Evolutionary conservation across 2,113 vertebrate genomes (phyloP).

Genomic region (Apeltes quadracus): DNA sequence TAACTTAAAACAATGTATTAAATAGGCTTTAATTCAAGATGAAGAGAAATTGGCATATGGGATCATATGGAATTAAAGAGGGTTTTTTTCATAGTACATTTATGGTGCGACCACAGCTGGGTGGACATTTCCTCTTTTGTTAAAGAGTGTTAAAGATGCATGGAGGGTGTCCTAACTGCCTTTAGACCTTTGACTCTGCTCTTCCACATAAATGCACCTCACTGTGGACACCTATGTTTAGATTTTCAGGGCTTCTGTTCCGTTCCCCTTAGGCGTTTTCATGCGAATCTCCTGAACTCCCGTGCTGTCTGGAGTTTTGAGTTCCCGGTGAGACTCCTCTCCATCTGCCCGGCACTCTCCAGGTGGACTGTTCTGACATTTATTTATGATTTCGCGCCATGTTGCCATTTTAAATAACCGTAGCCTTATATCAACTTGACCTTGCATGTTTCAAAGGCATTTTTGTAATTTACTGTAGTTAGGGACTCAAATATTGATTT

Average conservation of each 20-base stretch:
- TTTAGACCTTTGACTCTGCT: constrained; percentile 4
- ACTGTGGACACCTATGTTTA: constrained; percentile 8
- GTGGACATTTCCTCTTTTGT: background rate
- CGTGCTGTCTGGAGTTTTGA: constrained; percentile 39
- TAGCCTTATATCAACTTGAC: constrained; percentile 10
- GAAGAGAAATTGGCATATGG: background rate
- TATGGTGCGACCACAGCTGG: background rate
- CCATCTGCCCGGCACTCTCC: constrained; percentile 48
- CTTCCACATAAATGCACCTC: constrained; percentile 29
- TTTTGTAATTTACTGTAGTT: background rate
- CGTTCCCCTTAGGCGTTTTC: constrained; percentile 30
- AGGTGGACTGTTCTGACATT: constrained; percentile 56
- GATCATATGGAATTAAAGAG: background rate
- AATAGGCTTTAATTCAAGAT: background rate
- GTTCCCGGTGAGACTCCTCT: constrained; percentile 50
- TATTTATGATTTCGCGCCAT: background rate
- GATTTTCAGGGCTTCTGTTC: constrained; percentile 21
- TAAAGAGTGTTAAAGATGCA: constrained; percentile 15
- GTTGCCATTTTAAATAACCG: constrained; percentile 16
- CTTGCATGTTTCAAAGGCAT: background rate
- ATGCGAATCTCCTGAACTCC: constrained; percentile 35
- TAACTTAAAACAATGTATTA: no score
- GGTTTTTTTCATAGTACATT: background rate
- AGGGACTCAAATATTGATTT: background rate
- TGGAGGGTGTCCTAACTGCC: background rate